Evolutionary conservation across 2,797 vertebrate species (phyloP), one percentile per base, ranked within the genome.

Genomic region (Poecilia velifera): DNA sequence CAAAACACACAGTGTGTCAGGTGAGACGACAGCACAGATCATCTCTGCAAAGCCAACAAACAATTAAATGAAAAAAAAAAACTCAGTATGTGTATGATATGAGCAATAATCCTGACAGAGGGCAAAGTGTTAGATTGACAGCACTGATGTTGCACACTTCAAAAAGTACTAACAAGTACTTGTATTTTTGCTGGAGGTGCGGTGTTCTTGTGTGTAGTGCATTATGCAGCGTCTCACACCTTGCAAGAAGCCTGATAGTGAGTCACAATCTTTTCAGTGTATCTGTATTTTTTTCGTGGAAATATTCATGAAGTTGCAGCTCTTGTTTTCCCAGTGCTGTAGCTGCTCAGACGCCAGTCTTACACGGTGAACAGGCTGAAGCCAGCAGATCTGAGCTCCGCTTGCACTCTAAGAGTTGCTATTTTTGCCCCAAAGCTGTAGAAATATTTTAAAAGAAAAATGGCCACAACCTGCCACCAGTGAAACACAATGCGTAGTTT

Each of bases 291-390:
- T 47, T 84, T 46, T n/a, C 57, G 82, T 82, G 62, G 77, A 92
- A 84, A 84, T 87, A 92, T 88, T 74, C 86, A 86, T 81, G 84
- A 91, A 87, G 78, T 57, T 82, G 57, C 83, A 84, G 76, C 76
- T 86, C 64, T 77, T 59, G 84, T 84, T 77, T 46, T 77, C 62
- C 68, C 31, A 10, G n/a, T 49, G 28, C 16, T 80, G 51, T 75
- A 71, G 76, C 22, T 62, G 73, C 76, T 79, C 49, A 39, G 18
- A 41, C 68, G 47, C 36, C n/a, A 31, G 64, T 41, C n/a, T 47
- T 76, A 28, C 20, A 77, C 39, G 77, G 72, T 74, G 73, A 82
- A 57, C 74, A 51, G 81, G 73, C 66, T 68, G 3, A 77, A 79
- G 62, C 76, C 46, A 64, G 74, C n/a, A 72, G 22, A 49, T 80